Conservation (phyloP, 2,113 vertebrate species). For the Marmota monax region DNA sequence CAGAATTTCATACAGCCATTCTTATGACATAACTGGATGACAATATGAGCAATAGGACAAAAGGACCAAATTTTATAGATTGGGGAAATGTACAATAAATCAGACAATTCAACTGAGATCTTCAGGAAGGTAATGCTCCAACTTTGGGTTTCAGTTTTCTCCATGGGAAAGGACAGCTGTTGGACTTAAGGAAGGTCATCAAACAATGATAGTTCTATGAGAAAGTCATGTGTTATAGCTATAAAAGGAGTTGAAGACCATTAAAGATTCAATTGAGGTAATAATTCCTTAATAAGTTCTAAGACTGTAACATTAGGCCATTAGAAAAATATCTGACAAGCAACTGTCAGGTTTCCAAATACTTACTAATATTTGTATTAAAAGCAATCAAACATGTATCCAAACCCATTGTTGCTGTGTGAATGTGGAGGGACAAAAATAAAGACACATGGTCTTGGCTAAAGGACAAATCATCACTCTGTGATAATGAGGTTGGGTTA, state of each 20-base stretch:
- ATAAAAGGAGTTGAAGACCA: constrained; percentile 51
- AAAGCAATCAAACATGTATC: constrained; percentile 1
- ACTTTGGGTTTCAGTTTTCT: neutral
- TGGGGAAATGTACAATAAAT: neutral
- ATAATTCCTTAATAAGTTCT: constrained; percentile 57
- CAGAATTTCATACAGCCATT: neutral
- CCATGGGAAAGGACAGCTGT: neutral
- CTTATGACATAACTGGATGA: neutral
- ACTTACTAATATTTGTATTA: constrained; percentile 53
- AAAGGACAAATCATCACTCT: neutral
- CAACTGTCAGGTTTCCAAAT: constrained; percentile 73
- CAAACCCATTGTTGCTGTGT: neutral
- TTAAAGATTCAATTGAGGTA: constrained; percentile 43
- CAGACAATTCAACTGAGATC: neutral
- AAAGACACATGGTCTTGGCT: neutral
- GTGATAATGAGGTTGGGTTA: neutral
- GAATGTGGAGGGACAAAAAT: neutral
- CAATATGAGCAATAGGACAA: neutral
- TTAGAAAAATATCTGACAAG: constrained; percentile 67
- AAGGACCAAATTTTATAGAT: neutral
- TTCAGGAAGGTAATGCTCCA: neutral
- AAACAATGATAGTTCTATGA: neutral
- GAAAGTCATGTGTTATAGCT: neutral
- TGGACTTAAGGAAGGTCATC: neutral
- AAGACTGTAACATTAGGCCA: constrained; percentile 41